phyloP scores from a whole-genome alignment of 2,113 vertebrate genomes.

The Coryphaenoides rupestris region DNA sequence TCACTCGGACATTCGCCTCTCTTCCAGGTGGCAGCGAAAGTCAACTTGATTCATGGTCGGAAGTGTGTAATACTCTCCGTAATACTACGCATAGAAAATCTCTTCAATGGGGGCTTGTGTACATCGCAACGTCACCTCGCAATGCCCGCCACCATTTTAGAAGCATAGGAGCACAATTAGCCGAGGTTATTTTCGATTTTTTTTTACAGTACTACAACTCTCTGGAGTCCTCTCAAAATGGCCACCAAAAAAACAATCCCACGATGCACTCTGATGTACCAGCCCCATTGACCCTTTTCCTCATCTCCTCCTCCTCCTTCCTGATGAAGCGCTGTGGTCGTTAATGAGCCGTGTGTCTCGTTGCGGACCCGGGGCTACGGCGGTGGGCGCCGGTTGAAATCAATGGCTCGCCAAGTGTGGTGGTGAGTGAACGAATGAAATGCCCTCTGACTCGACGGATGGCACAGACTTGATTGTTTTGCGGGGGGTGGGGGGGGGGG shows the following conservation, averaged over 20 bases:
- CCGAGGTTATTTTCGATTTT: too few species aligned
- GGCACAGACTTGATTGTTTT: conserved; percentile 48
- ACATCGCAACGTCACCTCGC: too few species aligned
- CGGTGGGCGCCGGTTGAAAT: conserved; percentile 55
- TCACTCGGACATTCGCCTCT: conserved; percentile 45
- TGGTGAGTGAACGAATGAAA: conserved; percentile 56
- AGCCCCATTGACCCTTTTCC: too few species aligned
- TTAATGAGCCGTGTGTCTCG: conserved; percentile 52
- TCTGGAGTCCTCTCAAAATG: too few species aligned
- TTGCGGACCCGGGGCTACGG: conserved; percentile 39
- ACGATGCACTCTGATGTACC: too few species aligned
- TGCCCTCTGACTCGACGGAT: conserved; percentile 52
- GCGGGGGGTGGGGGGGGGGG: too few species aligned
- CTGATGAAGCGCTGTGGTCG: conserved; percentile 57
- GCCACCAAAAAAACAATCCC: too few species aligned
- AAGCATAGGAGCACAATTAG: too few species aligned
- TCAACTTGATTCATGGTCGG: conserved; percentile 59
- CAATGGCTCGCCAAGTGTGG: conserved; percentile 62
- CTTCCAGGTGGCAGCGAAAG: conserved; percentile 60
- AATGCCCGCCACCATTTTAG: too few species aligned
- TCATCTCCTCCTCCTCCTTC: not conserved
- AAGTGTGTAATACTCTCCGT: conserved; percentile 59
- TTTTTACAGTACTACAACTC: too few species aligned
- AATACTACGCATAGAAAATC: conserved; percentile 69
- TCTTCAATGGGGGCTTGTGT: conserved; percentile 60